Evolutionary conservation across 2,113 vertebrate species (phyloP), one percentile per base, ranked within the genome.

Genomic region (Vanacampus margaritifer): DNA sequence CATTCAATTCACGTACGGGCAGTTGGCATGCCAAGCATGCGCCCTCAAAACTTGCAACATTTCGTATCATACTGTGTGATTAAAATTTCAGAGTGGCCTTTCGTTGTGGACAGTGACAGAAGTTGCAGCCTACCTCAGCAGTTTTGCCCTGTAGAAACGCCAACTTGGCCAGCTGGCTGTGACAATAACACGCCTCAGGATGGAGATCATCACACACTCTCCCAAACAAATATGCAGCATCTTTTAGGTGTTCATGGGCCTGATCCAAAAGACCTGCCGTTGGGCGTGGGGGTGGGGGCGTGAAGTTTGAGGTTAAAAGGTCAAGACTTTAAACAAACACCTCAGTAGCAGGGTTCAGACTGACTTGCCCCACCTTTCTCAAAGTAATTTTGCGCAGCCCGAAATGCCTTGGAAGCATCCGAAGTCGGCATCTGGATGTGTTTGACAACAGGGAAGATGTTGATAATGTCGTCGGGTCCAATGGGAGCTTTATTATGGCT

Each of bases 391-490:
- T 91, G 85, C 56, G 89, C 93, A 28, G 87, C 83, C 14, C 16
- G 28, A 28, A 84, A 84, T 6, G 83, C 72, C 48, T 71, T 83
- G 6, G 86, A 85, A 48, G 91, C 93, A 69, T 93, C 93, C 3
- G 45, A 71, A 41, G 78, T 85, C 10, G 82, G 79, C 68, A 89
- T 90, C 65, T 76, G 65, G 51, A 93, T n/a, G 32, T 93, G 89
- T 71, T 94, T 94, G 72, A 93, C 79, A n/a, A 94, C 66, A 17
- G 93, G 92, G 64, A 93, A 87, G 64, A 93, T 84, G 85, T 93
- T 93, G 39, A 93, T 81, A 73, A 94, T 78, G 16, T 94, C 93
- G 0, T 94, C 93, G 46, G 92, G 89, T 67, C 90, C 83, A 65
- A 94, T 89, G 41, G 92, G 89, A 28, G 91, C 88, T 83, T 93